Conservation (phyloP, 2,888 invertebrate genomes). For the Eremobia ochroleuca region DNA sequence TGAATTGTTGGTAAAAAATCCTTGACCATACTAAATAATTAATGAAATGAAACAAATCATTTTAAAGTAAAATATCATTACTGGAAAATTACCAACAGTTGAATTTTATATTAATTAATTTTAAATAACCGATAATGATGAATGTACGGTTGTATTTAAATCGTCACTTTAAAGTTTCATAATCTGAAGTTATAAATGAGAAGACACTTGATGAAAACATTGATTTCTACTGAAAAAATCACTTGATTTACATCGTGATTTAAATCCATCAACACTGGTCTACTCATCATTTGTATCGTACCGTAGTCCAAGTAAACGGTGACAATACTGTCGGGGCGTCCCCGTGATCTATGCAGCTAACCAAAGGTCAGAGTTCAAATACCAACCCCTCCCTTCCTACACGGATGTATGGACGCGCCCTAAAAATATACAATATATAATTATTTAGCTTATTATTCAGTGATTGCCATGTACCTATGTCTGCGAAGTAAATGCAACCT, state of each 20-base stretch:
- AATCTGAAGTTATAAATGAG: background rate
- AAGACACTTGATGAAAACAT: background rate
- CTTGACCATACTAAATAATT: background rate
- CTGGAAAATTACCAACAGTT: background rate
- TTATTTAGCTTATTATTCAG: conserved; percentile 30
- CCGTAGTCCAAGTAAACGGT: background rate
- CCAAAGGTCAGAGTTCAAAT: conserved; percentile 6
- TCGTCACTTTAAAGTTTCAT: background rate
- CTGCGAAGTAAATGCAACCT: background rate
- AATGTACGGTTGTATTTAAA: background rate
- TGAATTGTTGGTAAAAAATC: background rate
- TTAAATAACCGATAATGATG: background rate
- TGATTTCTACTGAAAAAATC: background rate
- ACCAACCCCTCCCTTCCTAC: conserved; percentile 17
- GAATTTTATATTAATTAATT: background rate
- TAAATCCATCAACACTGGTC: background rate
- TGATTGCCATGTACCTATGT: background rate
- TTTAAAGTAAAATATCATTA: background rate
- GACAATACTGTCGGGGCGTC: background rate
- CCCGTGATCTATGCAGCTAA: background rate
- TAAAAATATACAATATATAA: no score
- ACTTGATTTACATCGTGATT: background rate
- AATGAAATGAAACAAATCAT: background rate
- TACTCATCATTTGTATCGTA: background rate
- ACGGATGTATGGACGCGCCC: background rate